Evolutionary conservation across 2,113 vertebrate species (phyloP).

Genomic region (Rhinogobius similis): DNA sequence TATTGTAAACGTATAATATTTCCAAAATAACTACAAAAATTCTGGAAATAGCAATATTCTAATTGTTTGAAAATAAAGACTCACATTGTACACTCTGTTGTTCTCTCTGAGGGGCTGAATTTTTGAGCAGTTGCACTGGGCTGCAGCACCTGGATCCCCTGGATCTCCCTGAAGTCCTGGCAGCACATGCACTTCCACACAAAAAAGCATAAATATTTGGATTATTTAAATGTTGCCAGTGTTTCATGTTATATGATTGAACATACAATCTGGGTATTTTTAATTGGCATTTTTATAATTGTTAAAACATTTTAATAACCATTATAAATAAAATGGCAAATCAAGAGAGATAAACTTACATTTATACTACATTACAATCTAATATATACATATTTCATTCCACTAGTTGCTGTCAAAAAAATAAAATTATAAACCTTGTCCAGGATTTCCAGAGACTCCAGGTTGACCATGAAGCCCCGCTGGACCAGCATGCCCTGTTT

Average conservation of each 20-base stretch:
- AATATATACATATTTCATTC: background rate
- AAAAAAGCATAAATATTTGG: background rate
- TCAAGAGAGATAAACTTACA: too few species aligned
- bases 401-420: background rate
- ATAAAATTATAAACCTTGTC: constrained; percentile 52
- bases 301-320: too few species aligned
- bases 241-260: background rate
- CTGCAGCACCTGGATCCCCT: constrained; percentile 37
- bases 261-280: background rate
- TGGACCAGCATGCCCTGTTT: constrained; percentile 32
- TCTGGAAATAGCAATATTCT: background rate
- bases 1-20: background rate
- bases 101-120: background rate
- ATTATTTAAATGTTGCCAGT: background rate
- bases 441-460: constrained; percentile 53
- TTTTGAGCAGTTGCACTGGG: constrained; percentile 46
- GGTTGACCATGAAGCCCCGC: constrained; percentile 40
- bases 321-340: too few species aligned
- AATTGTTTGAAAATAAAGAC: background rate
- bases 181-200: constrained; percentile 49
- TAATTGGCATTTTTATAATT: too few species aligned
- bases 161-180: constrained; percentile 48
- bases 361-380: too few species aligned
- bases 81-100: constrained; percentile 41
- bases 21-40: background rate